Percentiles rank a stretch among this genome's conserved stretches.
phyloP scores from a whole-genome alignment of 2,888 invertebrate genomes.

The Acronicta psi region DNA sequence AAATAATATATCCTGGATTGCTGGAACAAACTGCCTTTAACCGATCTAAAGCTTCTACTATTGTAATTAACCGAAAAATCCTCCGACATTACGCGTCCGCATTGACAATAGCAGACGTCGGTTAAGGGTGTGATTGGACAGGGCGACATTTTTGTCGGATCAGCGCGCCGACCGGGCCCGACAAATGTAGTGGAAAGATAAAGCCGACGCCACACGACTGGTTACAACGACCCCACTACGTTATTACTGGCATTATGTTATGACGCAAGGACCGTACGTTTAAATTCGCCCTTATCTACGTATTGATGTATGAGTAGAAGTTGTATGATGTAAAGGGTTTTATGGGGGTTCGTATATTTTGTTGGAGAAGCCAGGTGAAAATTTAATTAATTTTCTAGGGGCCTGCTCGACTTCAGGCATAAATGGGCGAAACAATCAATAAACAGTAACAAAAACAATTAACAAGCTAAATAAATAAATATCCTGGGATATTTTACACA shows the following conservation, averaged over 20 bases:
- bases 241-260: slow-evolving; percentile 54
- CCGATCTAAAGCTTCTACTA: slow-evolving; percentile 29
- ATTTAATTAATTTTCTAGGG: slow-evolving; percentile 26
- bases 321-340: slow-evolving; percentile 32
- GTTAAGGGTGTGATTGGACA: slow-evolving; percentile 52
- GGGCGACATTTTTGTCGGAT: slow-evolving; percentile 59
- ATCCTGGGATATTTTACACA: too few species aligned
- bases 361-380: slow-evolving; percentile 11
- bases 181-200: slow-evolving; percentile 65
- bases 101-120: slow-evolving; percentile 51
- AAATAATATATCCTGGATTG: background rate
- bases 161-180: slow-evolving; percentile 52
- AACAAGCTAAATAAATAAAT: too few species aligned
- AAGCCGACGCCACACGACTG: slow-evolving; percentile 55
- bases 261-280: slow-evolving; percentile 48
- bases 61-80: slow-evolving; percentile 54
- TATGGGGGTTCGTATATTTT: slow-evolving; percentile 27
- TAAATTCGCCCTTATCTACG: slow-evolving; percentile 50
- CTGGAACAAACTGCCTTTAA: slow-evolving; percentile 6
- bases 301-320: slow-evolving; percentile 51
- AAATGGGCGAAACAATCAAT: too few species aligned
- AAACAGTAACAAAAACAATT: too few species aligned
- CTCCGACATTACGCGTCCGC: slow-evolving; percentile 35
- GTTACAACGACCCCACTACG: slow-evolving; percentile 50
- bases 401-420: background rate